These are phyloP conservation scores for crab-eating macaque (Macaca fascicularis) DNA, from an alignment of 2,113 vertebrate genomes.

Conservation along the genomic window T2T-MFA8v1.1 NC_088377.1:161575501-161576000, in stretches of 20 bases:
- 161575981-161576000: neutral
- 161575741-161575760: neutral
- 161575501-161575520: neutral
- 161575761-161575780: neutral
- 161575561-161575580: neutral
- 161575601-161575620: neutral
- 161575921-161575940: neutral
- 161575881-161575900: accelerated
- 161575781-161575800: neutral
- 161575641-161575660: neutral
- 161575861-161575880: neutral
- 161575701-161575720: neutral
- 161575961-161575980: neutral
- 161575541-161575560: neutral
- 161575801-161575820: neutral
- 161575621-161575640: neutral
- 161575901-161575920: neutral
- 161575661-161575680: neutral
- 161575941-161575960: neutral
- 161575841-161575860: neutral
- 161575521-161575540: neutral
- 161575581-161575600: neutral
- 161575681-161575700: neutral
- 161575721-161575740: neutral
- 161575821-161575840: neutral